Conservation (phyloP, 1,140 invertebrate species). For the Drosophila arawakana region DNA sequence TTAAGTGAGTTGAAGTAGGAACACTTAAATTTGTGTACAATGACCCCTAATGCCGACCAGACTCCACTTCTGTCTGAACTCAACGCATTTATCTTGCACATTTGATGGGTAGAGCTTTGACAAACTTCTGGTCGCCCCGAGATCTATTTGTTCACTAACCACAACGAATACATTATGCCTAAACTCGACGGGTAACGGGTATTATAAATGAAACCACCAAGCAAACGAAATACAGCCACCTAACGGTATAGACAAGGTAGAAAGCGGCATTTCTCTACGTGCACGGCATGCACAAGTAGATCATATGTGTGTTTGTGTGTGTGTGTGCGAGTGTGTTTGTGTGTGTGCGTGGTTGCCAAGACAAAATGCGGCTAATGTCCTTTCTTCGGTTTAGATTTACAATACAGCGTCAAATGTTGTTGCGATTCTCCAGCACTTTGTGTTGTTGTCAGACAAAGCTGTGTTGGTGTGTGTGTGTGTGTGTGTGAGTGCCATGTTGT, state of each 20-base stretch:
- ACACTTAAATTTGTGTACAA: no score
- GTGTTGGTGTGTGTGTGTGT: conserved; percentile 3
- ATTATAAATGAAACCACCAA: conserved; percentile 5
- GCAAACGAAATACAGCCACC: conserved; percentile 9
- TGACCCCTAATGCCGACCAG: no score
- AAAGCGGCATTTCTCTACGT: conserved; percentile 55
- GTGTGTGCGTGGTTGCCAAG: conserved; percentile 61
- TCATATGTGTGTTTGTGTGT: conserved; percentile 20
- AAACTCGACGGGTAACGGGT: no score
- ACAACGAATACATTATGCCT: no score
- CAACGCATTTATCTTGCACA: no score
- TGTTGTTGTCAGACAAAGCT: conserved; percentile 18
- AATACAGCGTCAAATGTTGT: conserved; percentile 64
- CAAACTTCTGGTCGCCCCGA: no score
- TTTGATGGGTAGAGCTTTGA: no score
- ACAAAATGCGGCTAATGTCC: conserved; percentile 82
- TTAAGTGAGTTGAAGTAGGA: no score
- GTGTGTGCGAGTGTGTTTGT: conserved; percentile 13
- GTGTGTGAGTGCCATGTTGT: conserved; percentile 8
- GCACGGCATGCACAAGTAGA: conserved; percentile 59
- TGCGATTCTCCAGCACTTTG: conserved; percentile 21
- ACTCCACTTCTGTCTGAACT: no score
- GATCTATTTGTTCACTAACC: no score
- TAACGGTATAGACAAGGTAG: conserved; percentile 44
- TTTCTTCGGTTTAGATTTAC: conserved; percentile 73